Evolutionary conservation across 2,113 vertebrate genomes (phyloP).

Genomic region (Antigone vipio): DNA sequence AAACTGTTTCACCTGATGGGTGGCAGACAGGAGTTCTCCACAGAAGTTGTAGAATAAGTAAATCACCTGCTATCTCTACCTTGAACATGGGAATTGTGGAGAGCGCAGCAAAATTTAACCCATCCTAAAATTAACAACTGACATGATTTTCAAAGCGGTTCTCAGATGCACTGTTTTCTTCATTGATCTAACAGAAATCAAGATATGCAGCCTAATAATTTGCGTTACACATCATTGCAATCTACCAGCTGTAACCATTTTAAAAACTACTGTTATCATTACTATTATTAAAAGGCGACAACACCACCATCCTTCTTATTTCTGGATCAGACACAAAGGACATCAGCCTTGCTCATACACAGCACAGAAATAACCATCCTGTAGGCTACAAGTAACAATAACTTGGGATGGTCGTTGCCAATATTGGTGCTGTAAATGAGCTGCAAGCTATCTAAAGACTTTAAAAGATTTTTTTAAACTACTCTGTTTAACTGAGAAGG

Average conservation of each 20-base stretch:
- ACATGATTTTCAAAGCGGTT: not conserved
- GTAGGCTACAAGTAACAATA: not conserved
- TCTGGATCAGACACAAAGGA: not conserved
- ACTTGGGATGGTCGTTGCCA: rapidly evolving
- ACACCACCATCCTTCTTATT: not conserved
- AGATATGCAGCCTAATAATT: not conserved
- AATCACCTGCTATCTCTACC: not conserved
- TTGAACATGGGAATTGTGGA: not conserved
- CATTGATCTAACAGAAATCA: not conserved
- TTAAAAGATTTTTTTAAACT: not conserved
- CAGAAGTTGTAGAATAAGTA: not conserved
- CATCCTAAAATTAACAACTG: not conserved
- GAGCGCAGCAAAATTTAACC: not conserved
- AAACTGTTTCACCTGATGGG: not conserved
- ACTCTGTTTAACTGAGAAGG: not conserved
- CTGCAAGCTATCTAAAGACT: not conserved
- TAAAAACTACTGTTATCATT: not conserved
- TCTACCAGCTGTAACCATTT: not conserved
- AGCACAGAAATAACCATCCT: not conserved
- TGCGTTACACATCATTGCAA: not conserved
- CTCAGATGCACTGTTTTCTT: not conserved
- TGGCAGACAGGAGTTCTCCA: not conserved
- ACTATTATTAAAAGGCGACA: not conserved
- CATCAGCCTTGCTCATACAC: not conserved
- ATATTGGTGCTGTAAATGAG: not conserved